A percentile compares a stretch with the other conserved stretches of the same genome.
phyloP scores from a whole-genome alignment of 1,140 invertebrate genomes.

The Drosophila sp. region DNA sequence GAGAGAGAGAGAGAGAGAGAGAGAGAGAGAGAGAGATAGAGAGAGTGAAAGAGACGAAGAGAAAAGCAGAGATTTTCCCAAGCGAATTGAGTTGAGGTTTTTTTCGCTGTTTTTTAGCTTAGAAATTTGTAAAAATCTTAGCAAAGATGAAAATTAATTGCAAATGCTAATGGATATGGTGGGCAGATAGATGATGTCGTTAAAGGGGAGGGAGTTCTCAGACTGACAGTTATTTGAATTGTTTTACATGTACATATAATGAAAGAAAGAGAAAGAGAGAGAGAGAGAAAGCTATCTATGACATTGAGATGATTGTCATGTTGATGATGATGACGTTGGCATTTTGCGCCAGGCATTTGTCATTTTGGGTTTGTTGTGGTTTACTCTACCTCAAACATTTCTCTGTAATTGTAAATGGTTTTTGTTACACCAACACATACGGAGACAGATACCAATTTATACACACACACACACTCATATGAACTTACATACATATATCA shows the following conservation, averaged over 20 bases:
- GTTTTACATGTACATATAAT: constrained; percentile 19
- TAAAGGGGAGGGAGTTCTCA: constrained; percentile 22
- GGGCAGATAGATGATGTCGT: constrained; percentile 27
- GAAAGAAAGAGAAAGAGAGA: not conserved
- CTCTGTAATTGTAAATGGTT: constrained; percentile 13
- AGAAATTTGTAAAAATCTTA: constrained; percentile 59
- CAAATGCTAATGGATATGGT: constrained; percentile 61
- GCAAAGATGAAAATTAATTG: constrained; percentile 70
- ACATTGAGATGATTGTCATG: constrained; percentile 12
- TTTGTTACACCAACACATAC: constrained; percentile 21
- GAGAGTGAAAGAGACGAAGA: constrained; percentile 8
- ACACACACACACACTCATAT: not conserved
- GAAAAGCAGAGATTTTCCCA: constrained; percentile 21
- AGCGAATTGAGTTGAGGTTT: constrained; percentile 36
- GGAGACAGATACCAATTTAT: not conserved
- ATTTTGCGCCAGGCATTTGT: constrained; percentile 17
- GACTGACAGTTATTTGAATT: constrained; percentile 46
- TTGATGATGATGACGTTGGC: constrained; percentile 21
- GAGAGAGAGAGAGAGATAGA: constrained; percentile 24
- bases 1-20: constrained; percentile 26
- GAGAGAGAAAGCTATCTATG: not conserved
- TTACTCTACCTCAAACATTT: constrained; percentile 11
- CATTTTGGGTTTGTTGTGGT: constrained; percentile 14
- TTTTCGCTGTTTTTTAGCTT: constrained; percentile 42
- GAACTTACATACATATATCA: not conserved